These are phyloP conservation scores for Ataeniobius toweri DNA, from an alignment of 2,797 vertebrate genomes.

Conservation along the genomic window DNA sequence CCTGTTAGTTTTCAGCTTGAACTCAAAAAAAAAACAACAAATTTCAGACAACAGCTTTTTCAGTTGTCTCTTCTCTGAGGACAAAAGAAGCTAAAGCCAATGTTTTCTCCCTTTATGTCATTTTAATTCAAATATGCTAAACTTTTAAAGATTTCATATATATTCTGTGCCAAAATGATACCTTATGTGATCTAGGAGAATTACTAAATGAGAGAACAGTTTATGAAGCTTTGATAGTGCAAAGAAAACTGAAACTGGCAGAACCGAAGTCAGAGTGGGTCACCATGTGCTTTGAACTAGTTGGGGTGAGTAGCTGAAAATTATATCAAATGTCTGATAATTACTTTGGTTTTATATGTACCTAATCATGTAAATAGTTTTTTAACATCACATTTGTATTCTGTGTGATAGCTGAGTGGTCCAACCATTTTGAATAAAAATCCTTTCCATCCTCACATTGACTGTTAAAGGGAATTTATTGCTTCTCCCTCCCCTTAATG, in stretches of 20 bases:
- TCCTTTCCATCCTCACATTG: slow-evolving; percentile 13
- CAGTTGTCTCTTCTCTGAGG: too few species aligned
- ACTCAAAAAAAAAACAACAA: too few species aligned
- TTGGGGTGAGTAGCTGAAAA: slow-evolving; percentile 1
- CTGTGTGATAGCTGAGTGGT: not conserved
- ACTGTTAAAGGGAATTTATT: slow-evolving; percentile 16
- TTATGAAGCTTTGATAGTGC: not conserved
- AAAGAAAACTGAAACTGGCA: not conserved
- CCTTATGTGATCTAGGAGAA: not conserved
- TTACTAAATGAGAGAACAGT: not conserved
- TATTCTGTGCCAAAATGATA: too few species aligned
- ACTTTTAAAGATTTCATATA: too few species aligned
- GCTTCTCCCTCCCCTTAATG: not conserved
- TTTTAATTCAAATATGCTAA: too few species aligned
- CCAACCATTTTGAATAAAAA: slow-evolving; percentile 22
- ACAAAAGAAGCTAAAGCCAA: too few species aligned
- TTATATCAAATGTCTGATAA: slow-evolving; percentile 12
- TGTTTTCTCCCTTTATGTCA: too few species aligned
- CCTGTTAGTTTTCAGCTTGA: too few species aligned
- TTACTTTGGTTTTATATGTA: not conserved
- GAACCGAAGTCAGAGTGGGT: not conserved
- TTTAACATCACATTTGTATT: slow-evolving; percentile 7
- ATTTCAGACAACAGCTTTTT: too few species aligned
- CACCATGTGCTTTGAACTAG: not conserved
- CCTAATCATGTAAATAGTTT: not conserved